A percentile compares a stretch with the other conserved stretches of the same genome.
Evolutionary conservation across 2,113 vertebrate genomes (phyloP).

Genomic region (Lasiurus borealis): DNA sequence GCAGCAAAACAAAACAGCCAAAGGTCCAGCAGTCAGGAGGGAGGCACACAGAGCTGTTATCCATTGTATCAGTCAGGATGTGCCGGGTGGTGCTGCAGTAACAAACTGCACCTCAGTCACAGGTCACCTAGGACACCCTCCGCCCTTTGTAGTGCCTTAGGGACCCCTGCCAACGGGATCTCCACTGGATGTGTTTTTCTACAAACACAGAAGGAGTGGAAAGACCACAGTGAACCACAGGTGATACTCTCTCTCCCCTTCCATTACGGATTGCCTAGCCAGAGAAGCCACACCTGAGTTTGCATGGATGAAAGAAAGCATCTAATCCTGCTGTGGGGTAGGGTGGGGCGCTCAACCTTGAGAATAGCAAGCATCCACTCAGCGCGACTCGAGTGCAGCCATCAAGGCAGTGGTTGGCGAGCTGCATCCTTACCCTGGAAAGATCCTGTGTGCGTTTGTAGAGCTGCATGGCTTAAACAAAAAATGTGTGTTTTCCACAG

Average conservation of each 20-base stretch:
- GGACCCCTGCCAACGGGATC: not conserved
- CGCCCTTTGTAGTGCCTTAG: not conserved
- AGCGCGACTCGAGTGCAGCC: fast-evolving
- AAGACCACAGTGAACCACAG: not conserved
- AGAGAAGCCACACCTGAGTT: not conserved
- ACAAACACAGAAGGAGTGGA: not conserved
- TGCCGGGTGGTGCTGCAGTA: not conserved
- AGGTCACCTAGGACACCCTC: no score
- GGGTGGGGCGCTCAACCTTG: fast-evolving
- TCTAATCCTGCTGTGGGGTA: not conserved
- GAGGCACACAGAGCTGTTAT: not conserved
- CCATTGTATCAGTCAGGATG: not conserved
- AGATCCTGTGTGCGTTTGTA: not conserved
- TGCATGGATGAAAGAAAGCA: no score
- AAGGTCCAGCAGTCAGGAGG: not conserved
- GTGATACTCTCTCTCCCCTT: not conserved
- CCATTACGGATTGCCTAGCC: fast-evolving
- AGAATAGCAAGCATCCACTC: not conserved
- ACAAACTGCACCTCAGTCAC: not conserved
- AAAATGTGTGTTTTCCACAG: not conserved
- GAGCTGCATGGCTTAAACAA: not conserved
- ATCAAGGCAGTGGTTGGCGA: not conserved
- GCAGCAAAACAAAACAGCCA: not conserved
- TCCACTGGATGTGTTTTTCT: not conserved
- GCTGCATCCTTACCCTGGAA: fast-evolving